These are phyloP conservation scores for Icerya purchasi DNA, from an alignment of 2,888 invertebrate genomes.

Conservation along the genomic window DNA sequence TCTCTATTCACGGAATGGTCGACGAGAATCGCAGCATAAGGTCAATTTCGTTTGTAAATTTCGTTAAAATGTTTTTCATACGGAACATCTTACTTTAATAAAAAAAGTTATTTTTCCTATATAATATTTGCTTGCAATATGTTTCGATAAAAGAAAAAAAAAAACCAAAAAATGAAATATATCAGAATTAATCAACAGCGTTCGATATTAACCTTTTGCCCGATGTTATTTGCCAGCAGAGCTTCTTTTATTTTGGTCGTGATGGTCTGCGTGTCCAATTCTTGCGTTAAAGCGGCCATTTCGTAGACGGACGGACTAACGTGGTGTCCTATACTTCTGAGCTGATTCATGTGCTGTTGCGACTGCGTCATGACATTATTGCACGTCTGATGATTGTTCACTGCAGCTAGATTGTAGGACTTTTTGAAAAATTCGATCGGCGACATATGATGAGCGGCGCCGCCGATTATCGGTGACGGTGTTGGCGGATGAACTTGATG, in stretches of 20 bases:
- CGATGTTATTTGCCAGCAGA: constrained; percentile 85
- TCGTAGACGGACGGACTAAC: constrained; percentile 91
- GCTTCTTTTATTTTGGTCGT: constrained; percentile 95
- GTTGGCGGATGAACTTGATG: constrained; percentile 12
- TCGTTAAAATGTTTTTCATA: too few relatives aligned
- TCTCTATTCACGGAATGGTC: too few relatives aligned
- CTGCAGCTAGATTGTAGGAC: constrained; percentile 10
- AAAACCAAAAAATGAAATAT: too few relatives aligned
- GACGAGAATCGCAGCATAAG: too few relatives aligned
- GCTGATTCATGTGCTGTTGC: constrained; percentile 32
- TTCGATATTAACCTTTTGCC: constrained; percentile 76
- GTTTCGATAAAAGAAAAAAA: not conserved
- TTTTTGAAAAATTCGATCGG: constrained; percentile 17
- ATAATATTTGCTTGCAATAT: not conserved
- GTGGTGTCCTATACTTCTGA: constrained; percentile 57
- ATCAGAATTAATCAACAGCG: not conserved
- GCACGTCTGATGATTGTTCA: constrained; percentile 27
- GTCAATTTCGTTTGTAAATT: too few relatives aligned
- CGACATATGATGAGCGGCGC: constrained; percentile 14
- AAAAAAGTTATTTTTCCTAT: not conserved
- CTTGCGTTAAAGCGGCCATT: constrained; percentile 89
- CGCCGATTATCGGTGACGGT: constrained; percentile 18
- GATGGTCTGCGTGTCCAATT: constrained; percentile 86
- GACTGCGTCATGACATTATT: constrained; percentile 29
- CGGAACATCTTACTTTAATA: not conserved